Evolutionary conservation across 2,888 invertebrate genomes (phyloP).

Genomic region (Pyrochroa serraticornis): DNA sequence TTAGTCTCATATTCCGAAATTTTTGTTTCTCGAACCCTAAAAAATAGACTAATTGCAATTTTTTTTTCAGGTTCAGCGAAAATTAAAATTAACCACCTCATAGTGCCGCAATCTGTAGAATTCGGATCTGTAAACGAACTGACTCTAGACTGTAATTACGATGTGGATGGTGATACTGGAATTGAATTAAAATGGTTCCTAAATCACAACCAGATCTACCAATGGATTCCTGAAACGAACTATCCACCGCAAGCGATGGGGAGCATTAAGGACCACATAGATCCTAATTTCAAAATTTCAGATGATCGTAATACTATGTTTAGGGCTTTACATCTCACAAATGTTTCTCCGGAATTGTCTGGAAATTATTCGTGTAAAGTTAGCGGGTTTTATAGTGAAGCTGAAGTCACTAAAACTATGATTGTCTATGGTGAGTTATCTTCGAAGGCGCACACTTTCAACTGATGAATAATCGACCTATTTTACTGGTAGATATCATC

Average conservation of each 20-base stretch:
- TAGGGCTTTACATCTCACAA: slow-evolving; percentile 62
- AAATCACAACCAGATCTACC: slow-evolving; percentile 58
- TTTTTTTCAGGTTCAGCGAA: slow-evolving; percentile 45
- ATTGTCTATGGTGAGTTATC: slow-evolving; percentile 63
- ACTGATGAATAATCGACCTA: no score
- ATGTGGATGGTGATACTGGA: slow-evolving; percentile 52
- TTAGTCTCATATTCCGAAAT: no score
- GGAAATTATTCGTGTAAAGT: slow-evolving; percentile 65
- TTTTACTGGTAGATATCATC: no score
- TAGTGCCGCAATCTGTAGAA: slow-evolving; percentile 43
- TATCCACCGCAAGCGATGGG: slow-evolving; percentile 50
- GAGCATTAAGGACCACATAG: slow-evolving; percentile 54
- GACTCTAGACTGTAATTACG: slow-evolving; percentile 61
- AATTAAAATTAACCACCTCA: slow-evolving; percentile 46
- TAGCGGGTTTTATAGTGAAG: slow-evolving; percentile 59
- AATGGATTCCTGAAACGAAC: slow-evolving; percentile 56
- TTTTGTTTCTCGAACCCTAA: background rate
- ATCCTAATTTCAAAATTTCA: slow-evolving; percentile 55
- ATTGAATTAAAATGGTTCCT: slow-evolving; percentile 62
- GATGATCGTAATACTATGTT: slow-evolving; percentile 57
- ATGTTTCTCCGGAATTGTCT: slow-evolving; percentile 59
- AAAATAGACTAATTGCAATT: no score
- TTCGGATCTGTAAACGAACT: slow-evolving; percentile 47
- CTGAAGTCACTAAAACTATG: slow-evolving; percentile 57
- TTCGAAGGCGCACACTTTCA: no score